Evolutionary conservation across 1,140 invertebrate genomes (phyloP), one percentile per base, ranked within the genome.

Genomic region (Eupeodes corollae): DNA sequence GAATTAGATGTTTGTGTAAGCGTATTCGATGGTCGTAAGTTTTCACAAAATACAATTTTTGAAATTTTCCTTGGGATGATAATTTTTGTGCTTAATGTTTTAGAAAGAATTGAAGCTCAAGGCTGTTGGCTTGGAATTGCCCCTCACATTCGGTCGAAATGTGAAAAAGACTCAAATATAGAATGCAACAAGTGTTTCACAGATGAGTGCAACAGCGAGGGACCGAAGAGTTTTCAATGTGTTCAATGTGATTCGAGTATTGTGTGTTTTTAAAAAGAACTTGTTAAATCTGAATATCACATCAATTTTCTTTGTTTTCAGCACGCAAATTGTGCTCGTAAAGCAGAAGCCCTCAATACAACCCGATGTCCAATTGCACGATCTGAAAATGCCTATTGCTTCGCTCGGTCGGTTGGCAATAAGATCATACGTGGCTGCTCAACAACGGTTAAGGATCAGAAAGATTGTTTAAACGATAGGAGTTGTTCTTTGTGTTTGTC

Each of bases 401-500:
- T 44, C 46, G 38, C 55, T 1, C 55, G 45, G 16, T 33, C 52
- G 2, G 38, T 39, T 8, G 51, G 41, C 1, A 46, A 56, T 6
- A n/a, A 12, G 5, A 18, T 63, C 8, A 41, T 54, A 42, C 44
- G 62, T 21, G 62, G 62, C 11, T 65, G 62, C 37, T 43, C 48
- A 0, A 13, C 46, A 14, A 52, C 37, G 8, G 33, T 65, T 39
- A 26, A 47, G 3, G 47, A 63, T 34, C 62, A 65, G 16, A 39
- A 26, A 1, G 39, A 45, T 6, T 65, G 62, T 37, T 41, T 56
- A 12, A 35, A 44, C 11, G 31, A 44, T 34, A 39, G 19, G 5
- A 52, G 56, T 15, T 65, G 62, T 8, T 34, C 51, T 13, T 51
- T 65, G 14, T 65, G 62, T 34, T 52, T 60, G 42, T 56, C 62